Evolutionary conservation across 2,113 vertebrate species (phyloP), one percentile per base, ranked within the genome.

Genomic region (Oenanthe melanoleuca): DNA sequence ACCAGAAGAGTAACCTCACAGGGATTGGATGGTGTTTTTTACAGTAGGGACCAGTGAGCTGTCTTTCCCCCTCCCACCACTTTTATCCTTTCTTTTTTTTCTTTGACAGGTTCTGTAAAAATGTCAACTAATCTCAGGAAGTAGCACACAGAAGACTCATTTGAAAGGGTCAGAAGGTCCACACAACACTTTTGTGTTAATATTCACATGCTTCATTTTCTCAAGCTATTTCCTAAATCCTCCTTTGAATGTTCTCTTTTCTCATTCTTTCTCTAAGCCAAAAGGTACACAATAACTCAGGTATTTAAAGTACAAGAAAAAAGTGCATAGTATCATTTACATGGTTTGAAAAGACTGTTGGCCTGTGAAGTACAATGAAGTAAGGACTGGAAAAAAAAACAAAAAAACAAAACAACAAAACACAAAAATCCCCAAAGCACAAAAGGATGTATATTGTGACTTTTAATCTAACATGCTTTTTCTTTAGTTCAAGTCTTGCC

Each of bases 31-130:
- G 65, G 29, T 78, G 33, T 79, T 96, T 93, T 93, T 89, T 95
- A 89, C 69, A 95, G 77, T 61, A 88, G 86, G 80, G 90, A 97
- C 65, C 72, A 71, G 55, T 37, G 61, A 93, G 59, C 25, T 95
- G 72, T 80, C 85, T 97, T 96, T 97, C 72, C 21, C 4, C 31
- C 38, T 81, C 56, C 71, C 64, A 86, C 28, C 11, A 47, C 37
- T 96, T 97, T 95, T 79, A 96, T 97, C 56, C 92, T 96, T 96
- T 80, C 78, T 92, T 96, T 96, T 95, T 97, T 86, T 67, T 80
- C 80, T 96, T 95, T 95, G 92, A 88, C 75, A 95, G 80, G 65
- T n/a, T 96, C 92, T 97, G 87, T 89, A 97, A 95, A 95, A 94
- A 79, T 40, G 55, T 81, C 74, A 91, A 6, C 84, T 92, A 86